A percentile compares a stretch with the other conserved stretches of the same genome.
Conservation (phyloP, 1,140 invertebrate species). For the Tribolium castaneum region DNA sequence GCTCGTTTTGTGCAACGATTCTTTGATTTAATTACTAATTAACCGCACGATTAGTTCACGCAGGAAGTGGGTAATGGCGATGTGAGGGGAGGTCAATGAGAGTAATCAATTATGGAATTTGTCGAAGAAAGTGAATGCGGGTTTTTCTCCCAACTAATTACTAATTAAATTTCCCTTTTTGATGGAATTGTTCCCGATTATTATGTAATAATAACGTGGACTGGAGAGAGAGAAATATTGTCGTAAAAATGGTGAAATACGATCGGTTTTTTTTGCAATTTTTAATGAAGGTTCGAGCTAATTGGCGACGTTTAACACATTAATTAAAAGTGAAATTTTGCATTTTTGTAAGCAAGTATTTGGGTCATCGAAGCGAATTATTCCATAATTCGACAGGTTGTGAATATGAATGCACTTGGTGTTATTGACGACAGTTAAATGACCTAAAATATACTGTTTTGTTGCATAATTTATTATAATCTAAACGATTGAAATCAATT, state of each 20-base stretch:
- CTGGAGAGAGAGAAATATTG: not conserved
- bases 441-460: not conserved
- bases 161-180: not conserved
- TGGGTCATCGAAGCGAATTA: slow-evolving; percentile 10
- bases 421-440: slow-evolving; percentile 1
- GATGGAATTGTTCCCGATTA: not conserved
- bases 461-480: not conserved
- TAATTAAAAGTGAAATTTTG: slow-evolving; percentile 32
- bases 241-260: not conserved
- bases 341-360: slow-evolving; percentile 12
- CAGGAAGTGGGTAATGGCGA: slow-evolving; percentile 7
- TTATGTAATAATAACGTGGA: not conserved
- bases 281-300: not conserved
- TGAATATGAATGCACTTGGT: not conserved
- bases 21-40: not conserved
- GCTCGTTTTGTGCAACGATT: slow-evolving; percentile 1
- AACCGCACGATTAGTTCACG: slow-evolving; percentile 7
- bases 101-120: slow-evolving; percentile 1
- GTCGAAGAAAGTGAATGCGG: slow-evolving; percentile 18
- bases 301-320: slow-evolving; percentile 1
- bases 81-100: not conserved
- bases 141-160: not conserved
- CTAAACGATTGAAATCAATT: not conserved
- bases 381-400: not conserved
- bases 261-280: not conserved